Base-by-base conservation (phyloP, 1,140 invertebrate species). In the Zophobas atratus region DNA sequence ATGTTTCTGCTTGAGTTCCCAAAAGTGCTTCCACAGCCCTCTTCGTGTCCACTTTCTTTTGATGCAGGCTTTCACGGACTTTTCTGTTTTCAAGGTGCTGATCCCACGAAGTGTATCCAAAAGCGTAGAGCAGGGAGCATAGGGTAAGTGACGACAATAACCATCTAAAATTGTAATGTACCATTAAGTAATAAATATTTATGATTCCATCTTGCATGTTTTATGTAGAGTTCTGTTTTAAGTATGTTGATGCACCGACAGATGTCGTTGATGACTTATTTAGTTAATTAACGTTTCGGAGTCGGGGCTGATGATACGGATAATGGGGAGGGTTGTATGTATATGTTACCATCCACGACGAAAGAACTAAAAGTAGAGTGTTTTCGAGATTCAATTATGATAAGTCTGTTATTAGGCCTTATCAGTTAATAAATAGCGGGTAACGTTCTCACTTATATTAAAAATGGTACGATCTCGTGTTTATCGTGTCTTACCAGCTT, bases 81-180 rank as follows among this genome's bases (percentile, higher is more conserved):
- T 53, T 76, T 46, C 35, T 75, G 78, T 55, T 49, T 82, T 81
- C n/a, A 48, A 91, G 90, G 90, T 87, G 88, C 88, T 85, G 90
- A 91, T 86, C 88, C 89, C 79, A 90, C 87, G 79, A 91, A 91
- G 86, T 88, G 90, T 84, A 87, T 90, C 82, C 90, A 90, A 85
- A 91, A 91, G 87, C 87, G 90, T 76, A 87, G 88, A 78, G 87
- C 88, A 79, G 88, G 88, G 77, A 90, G 89, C 79, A 89, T 91
- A 87, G 90, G 90, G 90, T 91, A 80, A 90, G 90, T 89, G 72
- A 36, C 67, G 60, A 39, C 20, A 32, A 67, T n/a, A 67, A 43
- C 20, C 38, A 67, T 67, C 38, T 8, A 67, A 43, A 43, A 41
- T 38, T 39, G 35, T 63, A n/a, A 39, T 39, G 57, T 39, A 67